Evolutionary conservation across 64 coral and sea anemone species (phyloP).

Genomic region (Dendrophyllia cribrosa): DNA sequence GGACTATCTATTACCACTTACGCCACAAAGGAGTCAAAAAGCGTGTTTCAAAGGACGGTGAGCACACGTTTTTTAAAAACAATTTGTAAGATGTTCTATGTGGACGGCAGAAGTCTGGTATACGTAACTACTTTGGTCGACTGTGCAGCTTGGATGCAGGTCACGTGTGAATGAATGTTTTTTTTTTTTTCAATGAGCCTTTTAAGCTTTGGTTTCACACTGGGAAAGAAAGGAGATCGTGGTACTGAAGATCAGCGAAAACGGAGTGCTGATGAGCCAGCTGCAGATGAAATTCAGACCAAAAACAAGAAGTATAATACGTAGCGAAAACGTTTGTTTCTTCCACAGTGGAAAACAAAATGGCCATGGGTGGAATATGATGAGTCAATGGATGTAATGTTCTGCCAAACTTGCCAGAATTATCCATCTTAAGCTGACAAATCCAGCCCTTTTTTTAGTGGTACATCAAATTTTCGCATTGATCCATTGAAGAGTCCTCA

Average conservation of each 20-base stretch:
- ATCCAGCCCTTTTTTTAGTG: too few species aligned
- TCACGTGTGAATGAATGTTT: background rate
- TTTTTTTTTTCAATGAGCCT: conserved; percentile 31
- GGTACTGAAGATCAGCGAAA: conserved; percentile 20
- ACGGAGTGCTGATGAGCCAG: conserved; percentile 31
- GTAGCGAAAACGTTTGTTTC: conserved; percentile 25
- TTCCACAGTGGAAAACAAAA: conserved; percentile 62
- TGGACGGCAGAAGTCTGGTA: too few species aligned
- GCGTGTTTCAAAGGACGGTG: too few species aligned
- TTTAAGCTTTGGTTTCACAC: conserved; percentile 43
- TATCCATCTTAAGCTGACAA: too few species aligned
- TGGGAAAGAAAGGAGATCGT: conserved; percentile 22
- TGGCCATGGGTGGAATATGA: conserved; percentile 16
- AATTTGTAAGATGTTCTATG: too few species aligned
- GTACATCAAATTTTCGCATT: too few species aligned
- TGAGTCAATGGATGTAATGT: conserved; percentile 50
- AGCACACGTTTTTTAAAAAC: too few species aligned
- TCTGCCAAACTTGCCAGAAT: conserved; percentile 17
- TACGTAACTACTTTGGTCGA: too few species aligned
- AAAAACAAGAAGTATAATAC: conserved; percentile 47
- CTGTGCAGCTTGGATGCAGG: too few species aligned
- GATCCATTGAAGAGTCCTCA: too few species aligned
- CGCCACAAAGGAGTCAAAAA: too few species aligned
- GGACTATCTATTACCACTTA: too few species aligned
- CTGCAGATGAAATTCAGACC: conserved; percentile 54